Conservation (phyloP, 37 sponge, comb jelly and placozoan species). For the Bolinopsis microptera region DNA sequence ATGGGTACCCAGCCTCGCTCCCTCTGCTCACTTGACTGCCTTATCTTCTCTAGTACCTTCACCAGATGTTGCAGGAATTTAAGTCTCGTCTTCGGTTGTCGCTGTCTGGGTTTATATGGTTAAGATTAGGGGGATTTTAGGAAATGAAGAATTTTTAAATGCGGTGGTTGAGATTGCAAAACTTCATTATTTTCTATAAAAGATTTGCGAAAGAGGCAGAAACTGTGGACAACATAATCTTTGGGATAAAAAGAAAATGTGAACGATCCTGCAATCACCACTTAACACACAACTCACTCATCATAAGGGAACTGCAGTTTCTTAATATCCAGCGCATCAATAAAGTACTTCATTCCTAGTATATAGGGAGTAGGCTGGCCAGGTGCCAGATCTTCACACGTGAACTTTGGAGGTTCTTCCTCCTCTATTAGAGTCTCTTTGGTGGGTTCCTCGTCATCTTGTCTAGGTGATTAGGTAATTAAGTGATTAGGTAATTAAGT, state of each 20-base stretch:
- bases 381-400: background rate
- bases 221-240: background rate
- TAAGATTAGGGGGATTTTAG: too few species aligned
- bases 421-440: background rate
- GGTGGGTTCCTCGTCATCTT: background rate
- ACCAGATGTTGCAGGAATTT: slow-evolving; percentile 45
- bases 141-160: too few species aligned
- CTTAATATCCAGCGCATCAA: slow-evolving; percentile 1
- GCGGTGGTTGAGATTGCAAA: too few species aligned
- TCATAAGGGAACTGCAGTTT: slow-evolving; percentile 24
- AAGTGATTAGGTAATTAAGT: too few species aligned
- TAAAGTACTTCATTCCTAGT: slow-evolving; percentile 55
- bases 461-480: too few species aligned
- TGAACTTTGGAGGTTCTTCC: background rate
- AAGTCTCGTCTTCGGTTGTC: slow-evolving; percentile 17
- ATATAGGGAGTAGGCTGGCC: slow-evolving; percentile 34
- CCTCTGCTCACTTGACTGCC: slow-evolving; percentile 26
- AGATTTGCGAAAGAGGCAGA: too few species aligned
- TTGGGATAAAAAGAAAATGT: too few species aligned
- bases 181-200: too few species aligned
- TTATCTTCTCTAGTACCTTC: background rate
- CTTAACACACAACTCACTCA: slow-evolving; percentile 45
- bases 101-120: slow-evolving; percentile 13
- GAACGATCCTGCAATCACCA: too few species aligned
- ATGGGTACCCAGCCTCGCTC: slow-evolving; percentile 1